These are phyloP conservation scores for Empidonax traillii DNA, from an alignment of 2,113 vertebrate genomes.

Conservation along the genomic window DNA sequence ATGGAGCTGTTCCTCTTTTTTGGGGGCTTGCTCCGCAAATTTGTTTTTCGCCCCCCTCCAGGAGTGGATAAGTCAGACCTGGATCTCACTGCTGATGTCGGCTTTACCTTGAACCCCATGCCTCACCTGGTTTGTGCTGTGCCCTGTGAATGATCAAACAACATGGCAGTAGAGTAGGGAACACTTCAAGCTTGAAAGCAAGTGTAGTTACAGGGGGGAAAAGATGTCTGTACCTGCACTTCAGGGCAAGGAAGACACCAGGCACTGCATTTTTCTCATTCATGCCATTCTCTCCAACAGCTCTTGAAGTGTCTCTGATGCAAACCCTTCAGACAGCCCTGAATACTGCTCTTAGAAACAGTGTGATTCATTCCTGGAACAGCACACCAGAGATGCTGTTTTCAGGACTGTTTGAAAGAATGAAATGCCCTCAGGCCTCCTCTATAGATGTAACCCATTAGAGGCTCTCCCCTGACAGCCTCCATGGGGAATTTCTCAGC, in stretches of 20 bases:
- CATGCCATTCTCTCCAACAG: not conserved
- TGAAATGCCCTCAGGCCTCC: not conserved
- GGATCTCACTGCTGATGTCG: constrained; percentile 70
- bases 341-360: not conserved
- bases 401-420: not conserved
- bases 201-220: not conserved
- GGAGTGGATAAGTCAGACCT: constrained; percentile 69
- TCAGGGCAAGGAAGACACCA: not conserved
- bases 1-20: constrained; percentile 83
- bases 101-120: constrained; percentile 70
- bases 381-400: not conserved
- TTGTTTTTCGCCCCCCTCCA: constrained; percentile 69
- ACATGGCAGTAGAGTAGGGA: not conserved
- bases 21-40: constrained; percentile 72
- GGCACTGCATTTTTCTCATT: not conserved
- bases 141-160: not conserved
- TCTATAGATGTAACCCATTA: not conserved
- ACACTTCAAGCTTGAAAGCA: not conserved
- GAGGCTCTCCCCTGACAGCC: not conserved
- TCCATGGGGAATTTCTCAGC: not conserved
- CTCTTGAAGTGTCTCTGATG: not conserved
- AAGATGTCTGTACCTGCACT: not conserved
- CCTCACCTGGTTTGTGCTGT: constrained; percentile 74
- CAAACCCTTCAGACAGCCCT: not conserved
- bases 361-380: not conserved